Percentiles rank a stretch among this genome's conserved stretches.
Conservation (phyloP, 2,888 invertebrate species). For the Thecocarcelia acutangulata region DNA sequence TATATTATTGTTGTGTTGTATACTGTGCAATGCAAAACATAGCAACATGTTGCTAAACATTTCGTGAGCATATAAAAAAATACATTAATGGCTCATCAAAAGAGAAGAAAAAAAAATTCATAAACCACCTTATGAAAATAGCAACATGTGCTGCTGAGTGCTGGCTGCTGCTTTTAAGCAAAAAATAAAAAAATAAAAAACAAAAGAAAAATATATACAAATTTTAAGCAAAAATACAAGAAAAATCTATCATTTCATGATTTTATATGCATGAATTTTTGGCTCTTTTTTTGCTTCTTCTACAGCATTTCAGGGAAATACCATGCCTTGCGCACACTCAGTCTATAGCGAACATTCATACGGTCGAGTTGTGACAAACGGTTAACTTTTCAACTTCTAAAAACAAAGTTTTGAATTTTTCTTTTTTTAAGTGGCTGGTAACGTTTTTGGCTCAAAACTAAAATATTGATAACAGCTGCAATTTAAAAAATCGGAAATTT, state of each 20-base stretch:
- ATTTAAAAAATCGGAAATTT: constrained; percentile 14
- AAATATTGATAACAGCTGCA: not conserved
- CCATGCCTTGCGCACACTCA: constrained; percentile 71
- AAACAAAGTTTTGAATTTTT: constrained; percentile 19
- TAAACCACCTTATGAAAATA: constrained; percentile 31
- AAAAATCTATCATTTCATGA: constrained; percentile 59
- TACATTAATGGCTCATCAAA: constrained; percentile 4
- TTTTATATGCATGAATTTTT: constrained; percentile 57
- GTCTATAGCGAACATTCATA: constrained; percentile 78
- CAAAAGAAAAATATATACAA: constrained; percentile 48
- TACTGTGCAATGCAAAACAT: not conserved
- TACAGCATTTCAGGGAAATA: constrained; percentile 71
- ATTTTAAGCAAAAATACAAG: constrained; percentile 36
- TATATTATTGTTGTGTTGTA: not conserved
- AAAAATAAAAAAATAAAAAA: constrained; percentile 47
- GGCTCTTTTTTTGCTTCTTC: constrained; percentile 37
- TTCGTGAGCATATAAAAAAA: constrained; percentile 24
- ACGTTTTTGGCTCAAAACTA: constrained; percentile 31
- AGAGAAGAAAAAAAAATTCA: not conserved
- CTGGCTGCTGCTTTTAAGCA: constrained; percentile 33
- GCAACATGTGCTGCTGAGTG: constrained; percentile 20
- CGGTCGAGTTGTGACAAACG: constrained; percentile 75
- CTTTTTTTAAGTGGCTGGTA: constrained; percentile 47
- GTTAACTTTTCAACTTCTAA: constrained; percentile 41
- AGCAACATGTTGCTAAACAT: constrained; percentile 66